phyloP scores from a whole-genome alignment of 2,888 invertebrate genomes.

The Antheraea yamamai region DNA sequence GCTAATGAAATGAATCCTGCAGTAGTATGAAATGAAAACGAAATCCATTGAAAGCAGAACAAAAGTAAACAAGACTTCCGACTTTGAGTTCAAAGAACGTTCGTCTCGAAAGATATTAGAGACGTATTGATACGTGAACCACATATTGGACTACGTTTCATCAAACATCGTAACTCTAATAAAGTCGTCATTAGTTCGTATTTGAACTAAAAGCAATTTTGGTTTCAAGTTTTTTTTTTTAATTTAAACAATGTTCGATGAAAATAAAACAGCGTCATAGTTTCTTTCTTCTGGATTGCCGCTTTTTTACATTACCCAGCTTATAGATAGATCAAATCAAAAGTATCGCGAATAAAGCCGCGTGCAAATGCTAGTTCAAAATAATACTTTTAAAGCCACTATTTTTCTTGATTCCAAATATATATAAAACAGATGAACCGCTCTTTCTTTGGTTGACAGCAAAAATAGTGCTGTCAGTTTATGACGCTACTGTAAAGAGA shows the following conservation, averaged over 20 bases:
- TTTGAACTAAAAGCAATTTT: background rate
- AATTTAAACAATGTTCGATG: background rate
- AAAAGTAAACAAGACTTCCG: conserved; percentile 30
- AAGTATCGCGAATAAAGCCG: no score
- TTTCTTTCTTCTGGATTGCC: no score
- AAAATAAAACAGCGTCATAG: background rate
- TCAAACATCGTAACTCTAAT: conserved; percentile 11
- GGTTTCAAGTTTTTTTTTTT: background rate
- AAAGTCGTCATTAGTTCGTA: background rate
- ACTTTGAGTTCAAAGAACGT: conserved; percentile 27
- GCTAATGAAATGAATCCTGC: background rate
- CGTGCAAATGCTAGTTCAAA: no score
- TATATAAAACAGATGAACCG: no score
- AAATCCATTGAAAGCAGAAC: conserved; percentile 24
- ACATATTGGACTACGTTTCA: conserved; percentile 19
- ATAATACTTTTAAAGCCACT: no score
- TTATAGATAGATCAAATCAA: no score
- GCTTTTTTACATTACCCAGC: no score
- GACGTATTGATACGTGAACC: conserved; percentile 32
- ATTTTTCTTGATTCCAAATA: no score
- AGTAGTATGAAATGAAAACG: conserved; percentile 26
- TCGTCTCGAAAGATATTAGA: conserved; percentile 31
- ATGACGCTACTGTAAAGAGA: no score
- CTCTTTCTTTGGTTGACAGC: no score
- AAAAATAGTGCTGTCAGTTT: no score